Evolutionary conservation across 2,888 invertebrate genomes (phyloP), one percentile per base, ranked within the genome.

Genomic region (Acheta domesticus): DNA sequence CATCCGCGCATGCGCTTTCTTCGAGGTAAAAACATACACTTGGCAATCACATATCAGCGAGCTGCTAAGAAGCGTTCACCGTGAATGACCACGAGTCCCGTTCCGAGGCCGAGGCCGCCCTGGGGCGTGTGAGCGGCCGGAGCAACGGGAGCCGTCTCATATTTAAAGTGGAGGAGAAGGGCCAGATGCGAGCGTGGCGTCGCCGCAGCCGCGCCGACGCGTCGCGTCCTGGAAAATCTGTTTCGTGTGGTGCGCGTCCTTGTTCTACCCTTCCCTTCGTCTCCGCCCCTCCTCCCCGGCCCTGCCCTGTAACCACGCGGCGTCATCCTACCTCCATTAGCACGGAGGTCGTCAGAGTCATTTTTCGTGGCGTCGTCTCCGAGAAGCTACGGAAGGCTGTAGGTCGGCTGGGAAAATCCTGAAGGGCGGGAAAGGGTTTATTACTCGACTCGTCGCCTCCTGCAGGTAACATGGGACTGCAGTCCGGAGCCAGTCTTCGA

Each of bases 231-330:
- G 36, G 36, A 36, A 36, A 36, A 36, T 36, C 36, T 36, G 36
- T 36, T 36, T 8, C 36, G 36, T 36, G 36, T 36, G 36, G 36
- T 36, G 36, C 62, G n/a, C 62, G 62, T 62, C 62, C n/a, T 62
- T 62, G 16, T 62, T 74, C 48, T 48, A n/a, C 48, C 62, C 16
- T n/a, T 62, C 62, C 62, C 62, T 62, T 3, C 62, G 62, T 62
- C 16, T 49, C 49, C n/a, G 48, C 23, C 74, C 74, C 73, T 77
- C 77, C 77, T 62, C 73, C n/a, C 77, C 23, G 73, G 36, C 8
- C 36, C 36, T 36, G 36, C 36, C 8, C 62, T n/a, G 62, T 8
- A 62, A 62, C 62, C 62, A 19, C n/a, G 62, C 62, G 62, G 62
- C 62, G 62, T 62, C 62, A 62, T 62, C 62, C 62, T n/a, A n/a